Percentiles rank a stretch among this genome's conserved stretches.
phyloP scores from a whole-genome alignment of 2,113 vertebrate species.

The Chrysemys picta region DNA sequence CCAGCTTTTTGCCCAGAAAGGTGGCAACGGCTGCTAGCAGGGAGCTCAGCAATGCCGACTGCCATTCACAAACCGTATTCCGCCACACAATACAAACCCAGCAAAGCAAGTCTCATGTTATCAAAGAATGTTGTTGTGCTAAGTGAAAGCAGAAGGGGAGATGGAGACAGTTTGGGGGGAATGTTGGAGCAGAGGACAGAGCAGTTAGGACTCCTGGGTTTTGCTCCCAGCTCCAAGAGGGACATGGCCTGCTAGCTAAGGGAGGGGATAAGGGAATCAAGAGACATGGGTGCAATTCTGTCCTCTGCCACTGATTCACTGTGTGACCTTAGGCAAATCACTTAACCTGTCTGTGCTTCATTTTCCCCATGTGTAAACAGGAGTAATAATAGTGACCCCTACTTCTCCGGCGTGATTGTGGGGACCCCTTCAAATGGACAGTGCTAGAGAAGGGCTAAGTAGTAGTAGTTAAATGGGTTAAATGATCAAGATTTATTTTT shows the following conservation, averaged over 20 bases:
- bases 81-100: background rate
- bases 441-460: background rate
- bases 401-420: background rate
- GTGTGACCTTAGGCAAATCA: background rate
- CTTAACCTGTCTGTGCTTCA: background rate
- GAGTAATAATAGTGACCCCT: background rate
- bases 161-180: background rate
- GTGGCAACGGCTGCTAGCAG: background rate
- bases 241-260: background rate
- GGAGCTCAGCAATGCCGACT: background rate
- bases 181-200: background rate
- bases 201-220: background rate
- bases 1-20: background rate
- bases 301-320: background rate
- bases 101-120: background rate
- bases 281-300: background rate
- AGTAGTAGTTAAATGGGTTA: background rate
- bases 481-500: background rate
- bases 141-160: background rate
- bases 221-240: background rate
- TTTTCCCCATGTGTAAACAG: background rate
- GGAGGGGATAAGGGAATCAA: background rate
- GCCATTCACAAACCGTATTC: background rate
- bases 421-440: background rate
- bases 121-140: background rate